phyloP scores from a whole-genome alignment of 35 echinoderm and acorn worm genomes.

The Chiridota heheva region DNA sequence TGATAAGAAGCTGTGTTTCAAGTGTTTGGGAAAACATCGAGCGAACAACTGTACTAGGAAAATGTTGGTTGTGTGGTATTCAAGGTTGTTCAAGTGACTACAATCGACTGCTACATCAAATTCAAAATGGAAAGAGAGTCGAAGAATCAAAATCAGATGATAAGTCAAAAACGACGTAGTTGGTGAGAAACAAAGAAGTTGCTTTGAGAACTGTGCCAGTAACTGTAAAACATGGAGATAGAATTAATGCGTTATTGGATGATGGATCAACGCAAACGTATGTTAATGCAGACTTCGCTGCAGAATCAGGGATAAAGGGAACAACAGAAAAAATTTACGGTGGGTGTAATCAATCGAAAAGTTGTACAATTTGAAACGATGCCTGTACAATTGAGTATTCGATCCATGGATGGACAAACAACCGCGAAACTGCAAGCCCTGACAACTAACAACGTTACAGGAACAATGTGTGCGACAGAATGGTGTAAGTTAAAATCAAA shows the following conservation, averaged over 20 bases:
- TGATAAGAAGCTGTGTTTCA: constrained; percentile 43
- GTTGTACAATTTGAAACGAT: constrained; percentile 27
- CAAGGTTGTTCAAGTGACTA: constrained; percentile 33
- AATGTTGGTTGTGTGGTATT: constrained; percentile 28
- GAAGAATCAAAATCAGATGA: neutral
- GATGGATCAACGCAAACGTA: constrained; percentile 23
- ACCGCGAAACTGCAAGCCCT: constrained; percentile 18
- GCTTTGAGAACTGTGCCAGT: constrained; percentile 21
- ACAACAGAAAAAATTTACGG: neutral
- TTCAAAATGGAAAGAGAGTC: neutral
- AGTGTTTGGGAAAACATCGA: constrained; percentile 28
- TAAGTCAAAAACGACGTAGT: neutral
- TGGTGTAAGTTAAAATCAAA: constrained; percentile 27
- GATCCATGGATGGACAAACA: constrained; percentile 28
- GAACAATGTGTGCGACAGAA: constrained; percentile 18
- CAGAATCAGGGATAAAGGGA: constrained; percentile 9
- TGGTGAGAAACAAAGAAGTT: constrained; percentile 3
- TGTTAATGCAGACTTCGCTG: constrained; percentile 2
- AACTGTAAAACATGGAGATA: constrained; percentile 12
- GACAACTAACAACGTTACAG: constrained; percentile 38
- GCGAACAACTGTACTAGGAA: neutral
- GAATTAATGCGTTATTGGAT: constrained; percentile 40
- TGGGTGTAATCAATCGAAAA: constrained; percentile 19
- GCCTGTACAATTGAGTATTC: constrained; percentile 29
- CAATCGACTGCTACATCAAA: constrained; percentile 11